A percentile compares a stretch with the other conserved stretches of the same genome.
These are phyloP conservation scores for Xerus rutilus DNA, from an alignment of 2,797 vertebrate species.

Conservation along the genomic window DNA sequence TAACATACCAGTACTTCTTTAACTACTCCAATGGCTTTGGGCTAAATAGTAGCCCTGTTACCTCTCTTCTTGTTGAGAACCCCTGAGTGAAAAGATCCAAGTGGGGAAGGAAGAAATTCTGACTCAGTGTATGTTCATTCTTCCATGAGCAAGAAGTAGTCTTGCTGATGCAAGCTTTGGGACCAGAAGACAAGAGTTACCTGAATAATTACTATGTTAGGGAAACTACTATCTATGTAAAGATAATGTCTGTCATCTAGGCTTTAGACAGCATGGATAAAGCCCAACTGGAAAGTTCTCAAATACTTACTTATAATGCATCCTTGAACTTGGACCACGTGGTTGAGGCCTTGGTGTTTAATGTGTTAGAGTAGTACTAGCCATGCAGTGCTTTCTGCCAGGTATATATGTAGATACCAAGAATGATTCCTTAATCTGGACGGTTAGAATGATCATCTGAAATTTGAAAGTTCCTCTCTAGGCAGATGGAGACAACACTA, in stretches of 20 bases:
- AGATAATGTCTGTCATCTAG: background rate
- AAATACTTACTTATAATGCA: constrained; percentile 19
- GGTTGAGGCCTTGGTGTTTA: constrained; percentile 9
- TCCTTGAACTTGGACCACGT: background rate
- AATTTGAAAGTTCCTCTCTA: constrained; percentile 47
- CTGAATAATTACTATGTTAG: constrained; percentile 33
- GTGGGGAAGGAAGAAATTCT: constrained; percentile 56
- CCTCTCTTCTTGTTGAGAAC: constrained; percentile 28
- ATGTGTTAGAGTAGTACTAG: background rate
- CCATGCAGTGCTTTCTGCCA: background rate
- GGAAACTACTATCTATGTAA: constrained; percentile 26
- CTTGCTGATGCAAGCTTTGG: constrained; percentile 26
- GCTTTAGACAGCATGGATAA: constrained; percentile 30
- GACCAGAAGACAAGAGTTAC: constrained; percentile 58
- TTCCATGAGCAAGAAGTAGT: constrained; percentile 46
- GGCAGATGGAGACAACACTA: background rate
- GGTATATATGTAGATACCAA: background rate
- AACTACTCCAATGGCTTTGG: constrained; percentile 47
- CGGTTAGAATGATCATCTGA: background rate
- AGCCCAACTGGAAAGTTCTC: constrained; percentile 52
- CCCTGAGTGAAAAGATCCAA: constrained; percentile 66
- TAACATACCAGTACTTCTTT: constrained; percentile 68
- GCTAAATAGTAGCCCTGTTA: constrained; percentile 56
- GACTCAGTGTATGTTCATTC: background rate
- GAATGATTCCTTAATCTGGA: background rate